phyloP scores from a whole-genome alignment of 2,888 invertebrate species.

The Acrobeloides nanus region DNA sequence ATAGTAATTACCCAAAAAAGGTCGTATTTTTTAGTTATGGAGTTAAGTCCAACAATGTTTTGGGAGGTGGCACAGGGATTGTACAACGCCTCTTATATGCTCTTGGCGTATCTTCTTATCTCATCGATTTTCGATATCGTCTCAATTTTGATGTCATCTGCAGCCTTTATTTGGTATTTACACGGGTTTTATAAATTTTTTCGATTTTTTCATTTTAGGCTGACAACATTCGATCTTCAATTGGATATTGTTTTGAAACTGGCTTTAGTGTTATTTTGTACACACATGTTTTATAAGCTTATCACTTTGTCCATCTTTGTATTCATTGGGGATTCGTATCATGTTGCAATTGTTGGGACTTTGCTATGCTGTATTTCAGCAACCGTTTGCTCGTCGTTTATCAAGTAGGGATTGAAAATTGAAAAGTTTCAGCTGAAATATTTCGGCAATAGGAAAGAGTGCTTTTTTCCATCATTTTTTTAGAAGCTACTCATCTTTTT shows the following conservation, averaged over 20 bases:
- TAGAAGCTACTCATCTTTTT: constrained; percentile 17
- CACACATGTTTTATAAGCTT: constrained; percentile 13
- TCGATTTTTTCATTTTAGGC: background rate
- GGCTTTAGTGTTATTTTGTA: constrained; percentile 7
- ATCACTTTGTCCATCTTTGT: constrained; percentile 7
- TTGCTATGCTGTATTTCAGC: constrained; percentile 9
- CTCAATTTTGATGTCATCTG: constrained; percentile 8
- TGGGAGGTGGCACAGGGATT: constrained; percentile 9
- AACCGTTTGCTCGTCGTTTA: constrained; percentile 13
- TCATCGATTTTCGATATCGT: constrained; percentile 11
- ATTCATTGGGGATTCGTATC: constrained; percentile 5
- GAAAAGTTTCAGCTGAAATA: background rate
- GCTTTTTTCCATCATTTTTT: constrained; percentile 2
- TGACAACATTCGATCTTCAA: constrained; percentile 10
- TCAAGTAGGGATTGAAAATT: constrained; percentile 9
- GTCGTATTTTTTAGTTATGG: too few relatives aligned
- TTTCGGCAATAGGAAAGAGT: too few relatives aligned
- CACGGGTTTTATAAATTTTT: background rate
- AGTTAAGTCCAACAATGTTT: too few relatives aligned
- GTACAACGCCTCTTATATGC: constrained; percentile 10
- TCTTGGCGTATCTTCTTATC: constrained; percentile 7
- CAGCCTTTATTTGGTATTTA: constrained; percentile 8
- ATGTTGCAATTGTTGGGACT: constrained; percentile 6
- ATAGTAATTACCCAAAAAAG: too few relatives aligned
- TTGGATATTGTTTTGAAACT: constrained; percentile 5